Evolutionary conservation across 2,888 invertebrate genomes (phyloP).

Genomic region (Allygus modestus): DNA sequence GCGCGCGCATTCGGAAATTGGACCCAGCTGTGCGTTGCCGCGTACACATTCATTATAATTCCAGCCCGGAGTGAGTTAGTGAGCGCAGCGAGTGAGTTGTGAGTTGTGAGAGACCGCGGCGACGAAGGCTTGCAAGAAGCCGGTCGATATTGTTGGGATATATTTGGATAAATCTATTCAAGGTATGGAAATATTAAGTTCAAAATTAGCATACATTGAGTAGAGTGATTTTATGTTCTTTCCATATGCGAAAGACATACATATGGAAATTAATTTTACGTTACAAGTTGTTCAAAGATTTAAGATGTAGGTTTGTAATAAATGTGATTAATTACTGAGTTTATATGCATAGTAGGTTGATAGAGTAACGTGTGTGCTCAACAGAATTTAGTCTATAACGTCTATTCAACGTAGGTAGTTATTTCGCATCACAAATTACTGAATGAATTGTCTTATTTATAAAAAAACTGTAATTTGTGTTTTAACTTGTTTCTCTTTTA

Average conservation of each 20-base stretch:
- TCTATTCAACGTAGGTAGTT: too few relatives aligned
- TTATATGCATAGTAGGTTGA: too few relatives aligned
- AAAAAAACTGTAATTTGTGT: too few relatives aligned
- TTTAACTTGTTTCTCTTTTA: too few relatives aligned
- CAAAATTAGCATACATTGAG: not conserved
- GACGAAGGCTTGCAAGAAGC: not conserved
- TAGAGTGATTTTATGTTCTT: not conserved
- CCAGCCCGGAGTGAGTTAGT: constrained; percentile 20
- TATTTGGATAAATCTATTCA: not conserved
- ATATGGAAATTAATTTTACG: not conserved
- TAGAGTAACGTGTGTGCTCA: too few relatives aligned
- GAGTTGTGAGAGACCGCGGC: constrained; percentile 6
- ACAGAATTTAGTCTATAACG: too few relatives aligned
- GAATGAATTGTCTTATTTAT: too few relatives aligned
- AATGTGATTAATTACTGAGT: too few relatives aligned
- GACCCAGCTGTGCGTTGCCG: constrained; percentile 39
- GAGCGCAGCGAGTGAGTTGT: constrained; percentile 28
- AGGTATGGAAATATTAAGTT: not conserved
- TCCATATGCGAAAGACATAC: not conserved
- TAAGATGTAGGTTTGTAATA: too few relatives aligned
- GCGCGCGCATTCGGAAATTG: constrained; percentile 29
- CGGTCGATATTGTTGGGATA: not conserved
- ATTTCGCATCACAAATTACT: too few relatives aligned
- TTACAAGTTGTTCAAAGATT: too few relatives aligned
- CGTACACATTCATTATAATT: constrained; percentile 37